A percentile compares a stretch with the other conserved stretches of the same genome.
Evolutionary conservation across 1,140 invertebrate genomes (phyloP).

Genomic region (Panagrolaimus sp.): DNA sequence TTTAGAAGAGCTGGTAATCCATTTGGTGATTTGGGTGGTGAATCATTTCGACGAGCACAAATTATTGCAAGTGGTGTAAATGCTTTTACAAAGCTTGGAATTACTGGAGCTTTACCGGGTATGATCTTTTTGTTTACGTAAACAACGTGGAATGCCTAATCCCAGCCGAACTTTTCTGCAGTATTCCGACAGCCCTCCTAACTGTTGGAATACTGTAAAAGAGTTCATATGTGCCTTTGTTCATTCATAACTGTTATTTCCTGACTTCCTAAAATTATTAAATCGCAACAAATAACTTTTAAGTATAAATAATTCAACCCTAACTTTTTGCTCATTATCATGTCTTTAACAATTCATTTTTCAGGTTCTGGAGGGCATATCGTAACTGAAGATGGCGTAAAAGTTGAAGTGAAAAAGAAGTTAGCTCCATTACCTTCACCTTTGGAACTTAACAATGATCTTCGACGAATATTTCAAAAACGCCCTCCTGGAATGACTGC

Average conservation of each 20-base stretch:
- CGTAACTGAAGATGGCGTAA: neutral
- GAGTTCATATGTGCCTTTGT: no score
- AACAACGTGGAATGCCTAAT: no score
- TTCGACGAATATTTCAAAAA: neutral
- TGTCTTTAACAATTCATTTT: neutral
- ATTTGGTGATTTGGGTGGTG: slow-evolving; percentile 3
- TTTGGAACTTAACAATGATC: neutral
- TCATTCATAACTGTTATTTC: no score
- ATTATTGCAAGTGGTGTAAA: slow-evolving; percentile 8
- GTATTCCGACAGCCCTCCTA: neutral
- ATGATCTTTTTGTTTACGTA: neutral
- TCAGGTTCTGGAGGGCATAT: slow-evolving; percentile 5
- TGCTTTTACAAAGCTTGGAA: slow-evolving; percentile 8
- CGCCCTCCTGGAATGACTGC: slow-evolving; percentile 24
- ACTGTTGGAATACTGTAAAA: neutral
- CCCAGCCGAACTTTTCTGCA: no score
- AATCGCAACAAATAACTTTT: no score
- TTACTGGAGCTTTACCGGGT: neutral
- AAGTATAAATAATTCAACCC: no score
- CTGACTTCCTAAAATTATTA: no score
- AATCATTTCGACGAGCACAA: slow-evolving; percentile 15
- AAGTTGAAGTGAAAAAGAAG: slow-evolving; percentile 9
- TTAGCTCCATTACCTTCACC: neutral
- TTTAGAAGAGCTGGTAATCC: neutral
- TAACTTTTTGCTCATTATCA: neutral